These are phyloP conservation scores for Phacellophora camtschatica DNA, from an alignment of 30 jellyfish, hydroid and myxozoan genomes.

Conservation along the genomic window DNA sequence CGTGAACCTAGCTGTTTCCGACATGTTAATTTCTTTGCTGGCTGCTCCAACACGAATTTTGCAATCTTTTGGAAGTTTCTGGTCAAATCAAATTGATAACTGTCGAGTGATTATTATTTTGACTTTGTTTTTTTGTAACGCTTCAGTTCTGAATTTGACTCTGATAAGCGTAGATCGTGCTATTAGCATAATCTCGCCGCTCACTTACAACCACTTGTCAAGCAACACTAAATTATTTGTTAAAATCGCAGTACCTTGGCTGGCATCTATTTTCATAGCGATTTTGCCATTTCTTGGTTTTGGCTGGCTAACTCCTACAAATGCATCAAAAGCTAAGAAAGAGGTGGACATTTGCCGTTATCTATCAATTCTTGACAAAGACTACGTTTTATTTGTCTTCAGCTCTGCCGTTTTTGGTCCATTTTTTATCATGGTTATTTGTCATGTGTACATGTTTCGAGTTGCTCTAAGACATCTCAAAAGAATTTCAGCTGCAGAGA, in stretches of 20 bases:
- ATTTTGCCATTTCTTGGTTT: slow-evolving; percentile 44
- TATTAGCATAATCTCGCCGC: slow-evolving; percentile 51
- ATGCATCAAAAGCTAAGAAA: background rate
- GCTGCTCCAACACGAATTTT: slow-evolving; percentile 63
- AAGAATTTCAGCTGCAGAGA: slow-evolving; percentile 42
- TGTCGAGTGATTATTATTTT: slow-evolving; percentile 36
- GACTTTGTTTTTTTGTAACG: slow-evolving; percentile 60
- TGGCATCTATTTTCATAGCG: slow-evolving; percentile 20
- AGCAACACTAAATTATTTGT: background rate
- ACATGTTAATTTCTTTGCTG: slow-evolving; percentile 34
- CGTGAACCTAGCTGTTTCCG: slow-evolving; percentile 61
- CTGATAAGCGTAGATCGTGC: slow-evolving; percentile 67
- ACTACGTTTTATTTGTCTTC: slow-evolving; percentile 45
- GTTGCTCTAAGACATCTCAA: slow-evolving; percentile 39
- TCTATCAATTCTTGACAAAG: slow-evolving; percentile 26
- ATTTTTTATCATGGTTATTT: slow-evolving; percentile 32
- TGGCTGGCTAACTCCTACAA: slow-evolving; percentile 19
- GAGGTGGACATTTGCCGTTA: slow-evolving; percentile 43
- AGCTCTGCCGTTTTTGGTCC: slow-evolving; percentile 48
- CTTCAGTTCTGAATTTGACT: slow-evolving; percentile 53
- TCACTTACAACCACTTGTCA: slow-evolving; percentile 29
- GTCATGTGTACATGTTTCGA: slow-evolving; percentile 36
- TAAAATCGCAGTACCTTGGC: slow-evolving; percentile 37
- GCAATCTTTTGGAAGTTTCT: slow-evolving; percentile 27
- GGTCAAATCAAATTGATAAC: slow-evolving; percentile 31